These are phyloP conservation scores for Ladona fulva DNA, from an alignment of 1,140 invertebrate genomes.

Conservation along the genomic window DNA sequence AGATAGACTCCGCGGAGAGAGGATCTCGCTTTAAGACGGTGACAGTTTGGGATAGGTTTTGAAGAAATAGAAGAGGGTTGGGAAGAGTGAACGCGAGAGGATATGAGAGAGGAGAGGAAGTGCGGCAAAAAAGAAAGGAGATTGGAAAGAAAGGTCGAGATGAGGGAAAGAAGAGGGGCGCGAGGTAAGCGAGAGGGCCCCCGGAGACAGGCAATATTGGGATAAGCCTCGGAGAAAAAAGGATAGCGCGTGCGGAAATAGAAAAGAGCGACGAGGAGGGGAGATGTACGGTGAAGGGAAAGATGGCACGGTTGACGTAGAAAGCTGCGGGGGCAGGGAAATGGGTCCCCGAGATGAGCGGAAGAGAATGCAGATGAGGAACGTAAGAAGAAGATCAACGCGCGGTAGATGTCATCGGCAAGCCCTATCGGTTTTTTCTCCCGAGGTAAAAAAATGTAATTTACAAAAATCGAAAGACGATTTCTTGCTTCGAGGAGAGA, in stretches of 20 bases:
- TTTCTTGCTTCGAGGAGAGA: no score
- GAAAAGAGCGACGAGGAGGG: neutral
- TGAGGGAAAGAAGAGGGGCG: neutral
- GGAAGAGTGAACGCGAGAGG: neutral
- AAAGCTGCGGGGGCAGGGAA: neutral
- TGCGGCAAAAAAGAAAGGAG: neutral
- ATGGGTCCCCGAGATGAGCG: neutral
- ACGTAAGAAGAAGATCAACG: neutral
- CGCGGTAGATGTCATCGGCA: no score
- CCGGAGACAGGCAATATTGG: conserved; percentile 2
- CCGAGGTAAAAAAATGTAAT: no score
- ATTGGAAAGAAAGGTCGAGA: neutral
- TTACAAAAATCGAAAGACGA: no score
- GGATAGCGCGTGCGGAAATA: neutral
- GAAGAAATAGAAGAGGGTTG: no score
- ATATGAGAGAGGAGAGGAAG: neutral
- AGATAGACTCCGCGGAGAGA: no score
- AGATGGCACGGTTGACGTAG: neutral
- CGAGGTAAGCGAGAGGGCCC: neutral
- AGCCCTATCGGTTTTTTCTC: no score
- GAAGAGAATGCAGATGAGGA: neutral
- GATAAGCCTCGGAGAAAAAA: neutral
- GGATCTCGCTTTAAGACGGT: no score
- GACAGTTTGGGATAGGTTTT: no score
- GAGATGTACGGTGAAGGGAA: neutral